Evolutionary conservation across 1,140 invertebrate species (phyloP), one percentile per base, ranked within the genome.

Genomic region (Ephestia elutella): DNA sequence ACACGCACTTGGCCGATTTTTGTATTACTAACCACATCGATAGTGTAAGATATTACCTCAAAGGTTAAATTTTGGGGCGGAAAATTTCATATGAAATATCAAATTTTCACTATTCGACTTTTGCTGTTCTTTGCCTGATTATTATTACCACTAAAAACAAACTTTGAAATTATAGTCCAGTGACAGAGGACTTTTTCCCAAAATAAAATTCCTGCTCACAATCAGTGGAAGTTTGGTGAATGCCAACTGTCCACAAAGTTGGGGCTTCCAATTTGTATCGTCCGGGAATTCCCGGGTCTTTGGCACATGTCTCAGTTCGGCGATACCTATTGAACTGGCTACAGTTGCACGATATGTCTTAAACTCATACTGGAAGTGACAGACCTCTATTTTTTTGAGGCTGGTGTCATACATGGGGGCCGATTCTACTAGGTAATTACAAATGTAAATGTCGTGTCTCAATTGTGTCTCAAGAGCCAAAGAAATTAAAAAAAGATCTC

Each of bases 241-340:
- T 15, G 32, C 8, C 32, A 13, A 35, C 32, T 35, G 38, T 44
- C 13, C 13, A 44, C 38, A 44, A 44, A 44, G 38, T 44, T 44
- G n/a, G 20, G n/a, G 50, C 21, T 15, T n/a, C 9, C 50, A 53
- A 53, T 53, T 53, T 25, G 50, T 53, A 53, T 53, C 50, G 20
- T 21, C 20, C 50, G 20, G 50, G 19, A 15, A n/a, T 25, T 20
- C 17, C 13, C 19, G 19, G 18, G 11, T 13, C 20, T 53, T 5
- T 25, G 50, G 19, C 50, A 53, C 50, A 53, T 53, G 50, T 53
- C 50, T 53, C 50, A 25, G 19, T 20, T 53, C 10, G n/a, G 19
- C 50, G 50, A 20, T 53, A 21, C 50, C 50, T 53, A 53, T 53
- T 53, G 50, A 53, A 53, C 50, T 21, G 20, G 13, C 19, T 53